A percentile compares a stretch with the other conserved stretches of the same genome.
Conservation (phyloP, 2,113 vertebrate genomes). For the Patagioenas fasciata region DNA sequence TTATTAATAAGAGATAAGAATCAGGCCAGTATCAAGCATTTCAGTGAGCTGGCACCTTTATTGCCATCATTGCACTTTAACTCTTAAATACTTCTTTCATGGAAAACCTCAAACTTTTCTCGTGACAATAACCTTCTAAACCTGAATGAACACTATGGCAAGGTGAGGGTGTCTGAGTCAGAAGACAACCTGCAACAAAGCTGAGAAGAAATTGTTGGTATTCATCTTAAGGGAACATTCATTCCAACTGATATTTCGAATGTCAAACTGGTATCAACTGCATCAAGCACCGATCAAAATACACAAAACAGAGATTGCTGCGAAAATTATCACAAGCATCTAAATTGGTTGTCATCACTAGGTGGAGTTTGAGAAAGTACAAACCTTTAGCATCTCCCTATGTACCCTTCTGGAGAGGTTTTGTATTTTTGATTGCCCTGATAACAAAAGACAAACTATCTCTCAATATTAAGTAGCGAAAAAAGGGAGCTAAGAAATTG, state of each 20-base stretch:
- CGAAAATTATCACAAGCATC: constrained; percentile 32
- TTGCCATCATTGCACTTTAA: background rate
- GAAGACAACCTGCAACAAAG: background rate
- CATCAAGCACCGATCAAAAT: constrained; percentile 46
- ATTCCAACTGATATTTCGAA: constrained; percentile 8
- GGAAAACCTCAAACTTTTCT: background rate
- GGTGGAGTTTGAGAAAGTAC: background rate
- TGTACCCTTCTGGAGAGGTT: background rate
- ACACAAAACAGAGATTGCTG: background rate
- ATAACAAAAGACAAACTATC: background rate
- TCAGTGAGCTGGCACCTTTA: background rate
- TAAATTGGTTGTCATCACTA: constrained; percentile 26
- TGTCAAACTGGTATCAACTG: constrained; percentile 30
- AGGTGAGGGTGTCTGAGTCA: background rate
- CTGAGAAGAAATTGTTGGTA: background rate
- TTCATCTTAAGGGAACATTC: constrained; percentile 7
- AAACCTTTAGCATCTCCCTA: background rate
- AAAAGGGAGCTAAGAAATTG: background rate
- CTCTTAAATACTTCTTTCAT: background rate
- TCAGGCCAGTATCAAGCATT: background rate
- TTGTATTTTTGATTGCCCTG: background rate
- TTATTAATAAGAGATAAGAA: background rate
- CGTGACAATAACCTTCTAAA: background rate
- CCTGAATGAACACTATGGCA: background rate
- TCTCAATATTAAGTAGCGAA: background rate